Percentiles rank a stretch among this genome's conserved stretches.
Conservation (phyloP, 2,888 invertebrate genomes). For the Drosophila meridionalis region DNA sequence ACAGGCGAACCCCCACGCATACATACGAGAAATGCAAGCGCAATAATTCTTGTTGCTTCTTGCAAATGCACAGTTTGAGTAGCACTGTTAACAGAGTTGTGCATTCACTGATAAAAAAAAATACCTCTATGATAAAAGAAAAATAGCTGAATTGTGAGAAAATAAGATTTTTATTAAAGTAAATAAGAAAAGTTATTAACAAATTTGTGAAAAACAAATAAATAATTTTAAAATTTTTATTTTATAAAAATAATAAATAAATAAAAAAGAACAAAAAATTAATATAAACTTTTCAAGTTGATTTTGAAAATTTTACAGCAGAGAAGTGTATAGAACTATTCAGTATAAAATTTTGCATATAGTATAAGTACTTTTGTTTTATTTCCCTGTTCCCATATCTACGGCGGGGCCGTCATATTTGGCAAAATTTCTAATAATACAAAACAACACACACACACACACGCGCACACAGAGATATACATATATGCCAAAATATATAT, state of each 20-base stretch:
- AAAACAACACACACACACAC: constrained; percentile 2
- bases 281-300: background rate
- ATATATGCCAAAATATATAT: background rate
- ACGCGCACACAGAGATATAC: too few species aligned
- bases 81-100: constrained; percentile 5
- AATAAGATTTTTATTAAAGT: background rate
- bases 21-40: constrained; percentile 12
- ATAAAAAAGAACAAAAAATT: background rate
- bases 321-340: background rate
- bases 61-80: constrained; percentile 6
- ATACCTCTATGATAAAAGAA: background rate
- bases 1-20: constrained; percentile 1
- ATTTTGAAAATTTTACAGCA: background rate
- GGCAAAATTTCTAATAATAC: constrained; percentile 30
- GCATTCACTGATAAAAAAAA: constrained; percentile 4
- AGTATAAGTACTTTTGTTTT: constrained; percentile 14
- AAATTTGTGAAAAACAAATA: background rate
- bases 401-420: constrained; percentile 13
- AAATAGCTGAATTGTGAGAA: background rate
- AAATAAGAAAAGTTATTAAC: background rate
- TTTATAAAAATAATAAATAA: background rate
- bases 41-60: constrained; percentile 10
- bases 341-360: background rate
- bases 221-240: background rate
- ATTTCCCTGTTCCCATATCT: constrained; percentile 22